Base-by-base conservation (phyloP, 1,140 invertebrate genomes). In the Drosophila bifasciata region DNA sequence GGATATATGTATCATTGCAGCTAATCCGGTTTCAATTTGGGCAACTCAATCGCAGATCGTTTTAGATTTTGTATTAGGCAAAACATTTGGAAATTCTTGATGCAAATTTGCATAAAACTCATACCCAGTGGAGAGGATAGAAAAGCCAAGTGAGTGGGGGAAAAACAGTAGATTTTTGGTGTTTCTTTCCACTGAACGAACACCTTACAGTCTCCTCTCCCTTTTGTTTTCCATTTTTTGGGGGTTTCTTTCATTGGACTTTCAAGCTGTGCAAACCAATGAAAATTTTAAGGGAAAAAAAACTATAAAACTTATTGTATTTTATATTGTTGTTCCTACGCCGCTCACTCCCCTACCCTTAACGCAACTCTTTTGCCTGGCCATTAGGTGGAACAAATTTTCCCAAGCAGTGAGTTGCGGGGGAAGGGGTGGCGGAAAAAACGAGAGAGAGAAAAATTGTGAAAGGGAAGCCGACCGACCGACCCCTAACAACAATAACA, bases 281-380 rank as follows among this genome's bases (percentile, higher is more conserved):
- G 74, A 81, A 66, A 75, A 81, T 44, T 36, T 36, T 25, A 50
- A 16, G 57, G 66, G 53, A 76, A 63, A 79, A 59, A 76, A 63
- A 79, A 59, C 58, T 59, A 63, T 80, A 70, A 63, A 81, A 76
- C 78, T 76, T 44, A 80, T 76, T 76, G 77, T 80, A 64, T 60
- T 32, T 80, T 76, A 79, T 64, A 57, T 66, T 64, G 77, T 64
- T 55, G 60, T 44, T 15, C 17, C 21, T 41, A 4, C 19, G 4
- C 19, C 19, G 19, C 21, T 13, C 19, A 9, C 13, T 4, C 21
- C 45, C 23, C 7, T 0, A 0, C 23, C 5, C 23, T 6, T 0
- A 3, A 3, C 28, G 8, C 8, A 28, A 28, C 8, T 28, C 28
- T 16, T 16, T 36, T 32, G 15, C 17, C 52, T 8, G 41, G 50